Conservation (phyloP, 2,797 vertebrate genomes). For the Danio aesculapii region DNA sequence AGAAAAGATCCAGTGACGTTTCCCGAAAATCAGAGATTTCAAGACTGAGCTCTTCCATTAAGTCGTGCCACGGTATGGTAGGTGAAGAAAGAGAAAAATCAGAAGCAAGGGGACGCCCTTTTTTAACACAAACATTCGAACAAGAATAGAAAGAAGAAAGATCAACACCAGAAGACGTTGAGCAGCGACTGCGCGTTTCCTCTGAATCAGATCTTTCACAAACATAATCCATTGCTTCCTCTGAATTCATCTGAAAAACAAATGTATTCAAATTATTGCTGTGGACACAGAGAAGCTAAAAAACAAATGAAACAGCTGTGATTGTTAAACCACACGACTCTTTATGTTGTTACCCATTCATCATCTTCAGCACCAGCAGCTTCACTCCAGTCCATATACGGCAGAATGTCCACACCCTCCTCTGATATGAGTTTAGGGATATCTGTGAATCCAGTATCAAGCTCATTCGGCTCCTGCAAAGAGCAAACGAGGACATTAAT, state of each 20-base stretch:
- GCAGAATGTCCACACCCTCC: constrained; percentile 86
- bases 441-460: constrained; percentile 71
- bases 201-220: too few species aligned
- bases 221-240: too few species aligned
- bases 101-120: too few species aligned
- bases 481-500: neutral
- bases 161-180: neutral
- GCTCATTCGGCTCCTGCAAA: constrained; percentile 73
- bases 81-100: too few species aligned
- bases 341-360: neutral
- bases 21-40: too few species aligned
- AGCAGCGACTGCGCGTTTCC: too few species aligned
- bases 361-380: neutral
- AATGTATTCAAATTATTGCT: neutral
- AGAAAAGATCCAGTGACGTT: too few species aligned
- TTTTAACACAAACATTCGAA: too few species aligned
- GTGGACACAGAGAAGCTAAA: neutral
- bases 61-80: too few species aligned
- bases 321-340: neutral
- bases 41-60: neutral
- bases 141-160: too few species aligned
- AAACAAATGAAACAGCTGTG: neutral
- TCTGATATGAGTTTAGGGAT: constrained; percentile 78
- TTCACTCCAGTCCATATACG: constrained; percentile 80
- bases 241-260: neutral